Conservation (phyloP, 2,888 invertebrate genomes). For the Urechis unicinctus region DNA sequence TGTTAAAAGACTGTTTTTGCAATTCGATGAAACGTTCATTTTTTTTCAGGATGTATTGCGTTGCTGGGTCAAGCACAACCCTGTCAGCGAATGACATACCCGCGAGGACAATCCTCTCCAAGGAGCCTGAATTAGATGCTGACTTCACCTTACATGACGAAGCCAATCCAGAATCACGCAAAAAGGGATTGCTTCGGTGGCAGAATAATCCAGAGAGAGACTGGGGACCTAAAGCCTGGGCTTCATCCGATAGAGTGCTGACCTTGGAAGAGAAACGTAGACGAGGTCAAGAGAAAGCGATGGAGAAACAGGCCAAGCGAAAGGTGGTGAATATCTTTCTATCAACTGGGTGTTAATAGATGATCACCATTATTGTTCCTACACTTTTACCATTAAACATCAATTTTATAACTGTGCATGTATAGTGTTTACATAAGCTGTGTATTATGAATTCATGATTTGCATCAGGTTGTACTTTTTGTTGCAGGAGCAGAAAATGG, state of each 20-base stretch:
- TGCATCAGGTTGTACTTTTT: too few species aligned
- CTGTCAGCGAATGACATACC: slow-evolving; percentile 36
- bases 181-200: slow-evolving; percentile 65
- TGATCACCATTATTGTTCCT: too few species aligned
- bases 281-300: slow-evolving; percentile 5
- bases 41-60: slow-evolving; percentile 55
- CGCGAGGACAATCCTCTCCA: slow-evolving; percentile 34
- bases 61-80: slow-evolving; percentile 60
- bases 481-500: too few species aligned
- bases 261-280: slow-evolving; percentile 11
- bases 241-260: slow-evolving; percentile 42
- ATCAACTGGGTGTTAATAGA: too few species aligned
- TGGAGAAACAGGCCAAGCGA: background rate
- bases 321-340: too few species aligned
- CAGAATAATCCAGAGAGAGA: slow-evolving; percentile 69
- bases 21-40: background rate
- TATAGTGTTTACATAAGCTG: too few species aligned
- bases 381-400: too few species aligned
- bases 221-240: slow-evolving; percentile 87
- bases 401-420: too few species aligned
- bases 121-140: slow-evolving; percentile 27
- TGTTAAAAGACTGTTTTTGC: too few species aligned
- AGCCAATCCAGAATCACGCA: slow-evolving; percentile 75
- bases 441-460: too few species aligned
- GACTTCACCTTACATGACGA: slow-evolving; percentile 55